Evolutionary conservation across 2,113 vertebrate species (phyloP).

Genomic region (Oncorhynchus gorbuscha): DNA sequence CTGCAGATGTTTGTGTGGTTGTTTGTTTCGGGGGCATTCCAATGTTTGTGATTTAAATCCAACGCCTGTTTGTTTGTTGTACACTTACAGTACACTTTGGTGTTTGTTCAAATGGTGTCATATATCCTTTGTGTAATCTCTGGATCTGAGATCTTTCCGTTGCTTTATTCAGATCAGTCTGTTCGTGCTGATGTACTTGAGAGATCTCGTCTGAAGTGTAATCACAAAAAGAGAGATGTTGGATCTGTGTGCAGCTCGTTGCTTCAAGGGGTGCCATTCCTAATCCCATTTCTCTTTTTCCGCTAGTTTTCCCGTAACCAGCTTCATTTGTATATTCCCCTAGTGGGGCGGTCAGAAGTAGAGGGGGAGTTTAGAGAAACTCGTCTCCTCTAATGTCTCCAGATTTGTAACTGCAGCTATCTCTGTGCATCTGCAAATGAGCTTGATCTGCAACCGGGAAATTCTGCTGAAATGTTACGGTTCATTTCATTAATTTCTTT

Average conservation of each 20-base stretch:
- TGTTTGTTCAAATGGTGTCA: conserved; percentile 2
- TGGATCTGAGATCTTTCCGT: conserved; percentile 6
- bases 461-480: neutral
- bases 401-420: conserved; percentile 26
- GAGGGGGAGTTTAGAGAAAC: conserved; percentile 17
- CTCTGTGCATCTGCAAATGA: conserved; percentile 22
- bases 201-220: conserved; percentile 29
- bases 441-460: conserved; percentile 14
- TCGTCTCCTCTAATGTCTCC: conserved; percentile 5
- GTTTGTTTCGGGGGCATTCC: neutral
- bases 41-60: neutral
- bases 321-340: conserved; percentile 25
- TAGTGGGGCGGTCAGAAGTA: conserved; percentile 1
- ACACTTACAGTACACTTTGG: neutral
- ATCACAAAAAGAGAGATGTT: conserved; percentile 14
- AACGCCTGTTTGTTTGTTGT: neutral
- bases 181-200: conserved; percentile 3
- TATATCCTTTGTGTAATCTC: conserved; percentile 19
- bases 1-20: neutral
- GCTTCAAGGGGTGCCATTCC: conserved; percentile 12
- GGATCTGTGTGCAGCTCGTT: conserved; percentile 12
- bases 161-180: neutral
- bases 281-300: conserved; percentile 31
- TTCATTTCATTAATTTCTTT: conserved; percentile 17
- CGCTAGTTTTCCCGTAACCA: neutral